Conservation (phyloP, 2,797 vertebrate genomes). For the Sternotherus odoratus region DNA sequence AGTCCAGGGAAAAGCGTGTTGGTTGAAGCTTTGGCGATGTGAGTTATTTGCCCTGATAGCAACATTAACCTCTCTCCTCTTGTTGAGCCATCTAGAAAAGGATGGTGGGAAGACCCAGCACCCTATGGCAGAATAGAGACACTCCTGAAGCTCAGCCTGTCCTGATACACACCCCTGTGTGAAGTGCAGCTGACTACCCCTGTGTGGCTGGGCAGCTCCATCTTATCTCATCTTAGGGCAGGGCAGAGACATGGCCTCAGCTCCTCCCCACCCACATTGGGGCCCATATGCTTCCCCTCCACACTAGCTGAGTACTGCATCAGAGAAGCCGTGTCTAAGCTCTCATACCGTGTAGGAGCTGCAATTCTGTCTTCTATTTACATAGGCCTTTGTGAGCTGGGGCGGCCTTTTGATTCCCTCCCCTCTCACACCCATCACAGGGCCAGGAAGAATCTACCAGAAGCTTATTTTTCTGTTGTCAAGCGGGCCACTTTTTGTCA, state of each 20-base stretch:
- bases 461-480: background rate
- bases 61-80: background rate
- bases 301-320: slow-evolving; percentile 30
- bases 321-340: background rate
- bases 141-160: background rate
- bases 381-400: background rate
- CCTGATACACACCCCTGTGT: background rate
- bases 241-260: background rate
- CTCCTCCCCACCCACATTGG: background rate
- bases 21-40: background rate
- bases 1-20: background rate
- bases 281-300: background rate
- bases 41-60: background rate
- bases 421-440: background rate
- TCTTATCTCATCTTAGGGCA: slow-evolving; percentile 10
- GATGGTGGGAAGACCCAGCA: background rate
- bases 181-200: background rate
- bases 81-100: background rate
- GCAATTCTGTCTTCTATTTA: background rate
- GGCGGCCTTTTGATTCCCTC: background rate
- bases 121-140: background rate
- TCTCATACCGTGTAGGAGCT: background rate
- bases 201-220: background rate
- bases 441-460: background rate
- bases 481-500: background rate